Evolutionary conservation across 2,797 vertebrate species (phyloP), one percentile per base, ranked within the genome.

Genomic region (Neostethus bicornis): DNA sequence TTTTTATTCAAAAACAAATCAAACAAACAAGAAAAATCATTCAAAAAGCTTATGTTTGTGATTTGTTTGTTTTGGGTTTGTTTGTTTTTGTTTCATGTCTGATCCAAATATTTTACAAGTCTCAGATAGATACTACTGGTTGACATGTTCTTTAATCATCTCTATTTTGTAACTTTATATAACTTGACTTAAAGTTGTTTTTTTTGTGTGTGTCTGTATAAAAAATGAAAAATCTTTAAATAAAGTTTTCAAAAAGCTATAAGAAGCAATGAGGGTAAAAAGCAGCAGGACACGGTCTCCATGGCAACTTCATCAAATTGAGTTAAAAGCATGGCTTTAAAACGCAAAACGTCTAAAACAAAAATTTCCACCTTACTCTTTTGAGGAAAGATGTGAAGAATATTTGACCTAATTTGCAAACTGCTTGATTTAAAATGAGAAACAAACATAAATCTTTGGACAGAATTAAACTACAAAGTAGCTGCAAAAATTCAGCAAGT

Each of bases 221-320:
- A n/a, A n/a, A n/a, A n/a, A n/a, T n/a, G n/a, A n/a, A n/a, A n/a
- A n/a, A n/a, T n/a, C n/a, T n/a, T n/a, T n/a, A n/a, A n/a, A n/a
- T n/a, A n/a, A n/a, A n/a, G n/a, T n/a, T n/a, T n/a, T n/a, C n/a
- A n/a, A 13, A 48, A 14, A 23, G 32, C 31, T 35, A 10, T 23
- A 14, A n/a, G 20, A n/a, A 20, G 17, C 2, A 42, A 42, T 4
- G 3, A 16, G 8, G 12, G 26, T 7, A 4, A 13, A 7, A 7
- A n/a, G 2, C 49, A 41, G 16, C 17, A 41, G 35, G n/a, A 20
- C 14, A 17, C n/a, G 16, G 48, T 50, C 31, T 37, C 48, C 48
- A 50, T 50, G 21, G 48, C n/a, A 50, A 50, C 21, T 24, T 37
- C 21, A 24, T 50, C n/a, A 37, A 32, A 37, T 50, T 21, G 50